Evolutionary conservation across 1,140 invertebrate genomes (phyloP).

Genomic region (Hyposmocoma kahamanoa): DNA sequence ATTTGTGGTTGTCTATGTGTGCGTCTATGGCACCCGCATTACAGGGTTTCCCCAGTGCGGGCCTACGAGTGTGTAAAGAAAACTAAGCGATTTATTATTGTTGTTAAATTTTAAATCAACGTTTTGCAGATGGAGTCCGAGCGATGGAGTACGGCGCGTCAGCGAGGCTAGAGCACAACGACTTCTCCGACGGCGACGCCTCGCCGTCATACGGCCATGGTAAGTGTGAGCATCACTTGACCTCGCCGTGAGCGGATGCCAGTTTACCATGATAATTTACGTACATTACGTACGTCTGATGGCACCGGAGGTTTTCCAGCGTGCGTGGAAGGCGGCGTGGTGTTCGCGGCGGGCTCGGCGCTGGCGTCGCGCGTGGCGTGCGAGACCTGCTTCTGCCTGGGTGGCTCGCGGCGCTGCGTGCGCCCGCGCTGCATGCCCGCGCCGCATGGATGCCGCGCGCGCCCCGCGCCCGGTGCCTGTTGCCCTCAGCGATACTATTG

Average conservation of each 20-base stretch:
- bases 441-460: constrained; percentile 81
- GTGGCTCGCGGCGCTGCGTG: constrained; percentile 84
- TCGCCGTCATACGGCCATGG: constrained; percentile 27
- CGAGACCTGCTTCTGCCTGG: constrained; percentile 91
- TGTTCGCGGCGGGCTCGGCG: constrained; percentile 88
- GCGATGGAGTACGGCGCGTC: constrained; percentile 25
- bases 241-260: background rate
- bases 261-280: too few relatives aligned
- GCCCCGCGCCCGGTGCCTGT: constrained; percentile 83
- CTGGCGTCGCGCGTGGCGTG: constrained; percentile 85
- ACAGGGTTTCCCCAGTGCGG: too few relatives aligned
- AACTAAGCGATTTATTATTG: too few relatives aligned
- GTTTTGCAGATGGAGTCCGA: constrained; percentile 43
- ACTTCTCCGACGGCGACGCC: constrained; percentile 22
- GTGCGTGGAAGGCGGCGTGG: constrained; percentile 82
- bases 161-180: constrained; percentile 27
- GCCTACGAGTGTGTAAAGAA: too few relatives aligned
- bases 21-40: too few relatives aligned
- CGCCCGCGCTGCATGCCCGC: constrained; percentile 87
- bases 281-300: constrained; percentile 13
- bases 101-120: too few relatives aligned
- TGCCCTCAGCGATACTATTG: constrained; percentile 91
- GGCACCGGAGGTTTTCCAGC: constrained; percentile 69
- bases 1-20: too few relatives aligned
- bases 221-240: constrained; percentile 14